Conservation (phyloP, 2,797 vertebrate species). For the Chloroceryle inda region DNA sequence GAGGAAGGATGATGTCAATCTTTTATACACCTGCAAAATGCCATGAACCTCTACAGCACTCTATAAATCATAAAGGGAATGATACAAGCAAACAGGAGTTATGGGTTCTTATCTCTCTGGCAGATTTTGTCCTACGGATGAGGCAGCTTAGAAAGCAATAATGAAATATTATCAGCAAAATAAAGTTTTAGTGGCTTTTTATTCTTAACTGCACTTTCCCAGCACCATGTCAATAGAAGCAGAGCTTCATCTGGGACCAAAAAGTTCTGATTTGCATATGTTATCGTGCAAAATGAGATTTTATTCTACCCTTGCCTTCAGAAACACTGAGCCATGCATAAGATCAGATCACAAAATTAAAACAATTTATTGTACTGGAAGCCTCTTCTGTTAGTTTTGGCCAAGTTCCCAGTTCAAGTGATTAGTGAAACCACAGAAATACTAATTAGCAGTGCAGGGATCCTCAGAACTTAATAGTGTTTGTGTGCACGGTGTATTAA, state of each 20-base stretch:
- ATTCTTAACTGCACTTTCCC: background rate
- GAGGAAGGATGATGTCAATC: conserved; percentile 62
- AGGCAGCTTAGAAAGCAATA: conserved; percentile 68
- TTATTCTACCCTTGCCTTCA: conserved; percentile 70
- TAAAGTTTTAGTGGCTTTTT: conserved; percentile 63
- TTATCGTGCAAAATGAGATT: conserved; percentile 55
- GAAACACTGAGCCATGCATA: conserved; percentile 51
- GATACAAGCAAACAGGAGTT: conserved; percentile 54
- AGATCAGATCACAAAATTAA: conserved; percentile 67
- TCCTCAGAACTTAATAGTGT: conserved; percentile 8
- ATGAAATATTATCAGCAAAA: conserved; percentile 67
- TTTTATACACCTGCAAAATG: conserved; percentile 63
- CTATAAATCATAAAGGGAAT: conserved; percentile 54
- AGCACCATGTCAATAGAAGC: conserved; percentile 45
- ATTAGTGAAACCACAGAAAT: conserved; percentile 78
- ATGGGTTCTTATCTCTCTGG: conserved; percentile 26
- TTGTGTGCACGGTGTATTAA: conserved; percentile 54
- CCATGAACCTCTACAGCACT: conserved; percentile 9
- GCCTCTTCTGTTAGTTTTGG: conserved; percentile 76
- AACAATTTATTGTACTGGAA: conserved; percentile 76
- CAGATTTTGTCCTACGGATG: conserved; percentile 64
- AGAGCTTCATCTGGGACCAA: conserved; percentile 25
- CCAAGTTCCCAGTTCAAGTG: conserved; percentile 69
- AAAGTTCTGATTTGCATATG: conserved; percentile 47
- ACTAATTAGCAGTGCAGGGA: conserved; percentile 75